A percentile compares a stretch with the other conserved stretches of the same genome.
Evolutionary conservation across 1,140 invertebrate genomes (phyloP).

Genomic region (Chionoecetes opilio): DNA sequence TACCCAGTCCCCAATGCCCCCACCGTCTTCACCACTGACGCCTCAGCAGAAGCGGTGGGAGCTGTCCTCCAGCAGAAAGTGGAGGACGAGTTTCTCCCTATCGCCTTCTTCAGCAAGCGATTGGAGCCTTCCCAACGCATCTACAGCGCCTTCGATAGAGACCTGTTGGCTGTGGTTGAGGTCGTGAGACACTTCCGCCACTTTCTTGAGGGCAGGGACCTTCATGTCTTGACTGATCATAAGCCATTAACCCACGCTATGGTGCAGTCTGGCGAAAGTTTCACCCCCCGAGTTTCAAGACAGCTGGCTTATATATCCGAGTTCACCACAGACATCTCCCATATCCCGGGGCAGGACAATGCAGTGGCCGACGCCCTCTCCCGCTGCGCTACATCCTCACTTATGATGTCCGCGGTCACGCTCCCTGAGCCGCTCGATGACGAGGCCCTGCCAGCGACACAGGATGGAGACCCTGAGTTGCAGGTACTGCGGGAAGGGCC

Average conservation of each 20-base stretch:
- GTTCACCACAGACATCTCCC: neutral
- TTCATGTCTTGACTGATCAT: neutral
- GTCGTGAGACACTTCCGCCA: neutral
- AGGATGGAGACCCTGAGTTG: neutral
- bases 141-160: neutral
- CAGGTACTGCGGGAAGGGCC: neutral
- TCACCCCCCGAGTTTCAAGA: neutral
- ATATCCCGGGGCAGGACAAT: neutral
- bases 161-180: no score
- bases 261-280: neutral
- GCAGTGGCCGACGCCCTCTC: neutral
- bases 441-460: neutral
- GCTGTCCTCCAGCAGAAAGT: neutral
- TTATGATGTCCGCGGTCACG: neutral
- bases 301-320: no score
- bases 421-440: neutral
- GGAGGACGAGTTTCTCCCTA: neutral
- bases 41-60: neutral
- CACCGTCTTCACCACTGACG: neutral
- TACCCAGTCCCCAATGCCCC: neutral
- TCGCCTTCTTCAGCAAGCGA: neutral
- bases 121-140: neutral
- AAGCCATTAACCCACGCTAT: neutral
- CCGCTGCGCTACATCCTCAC: neutral
- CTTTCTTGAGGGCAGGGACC: neutral